Evolutionary conservation across 2,888 invertebrate genomes (phyloP), one percentile per base, ranked within the genome.

Genomic region (Camptogramma bilineatum): DNA sequence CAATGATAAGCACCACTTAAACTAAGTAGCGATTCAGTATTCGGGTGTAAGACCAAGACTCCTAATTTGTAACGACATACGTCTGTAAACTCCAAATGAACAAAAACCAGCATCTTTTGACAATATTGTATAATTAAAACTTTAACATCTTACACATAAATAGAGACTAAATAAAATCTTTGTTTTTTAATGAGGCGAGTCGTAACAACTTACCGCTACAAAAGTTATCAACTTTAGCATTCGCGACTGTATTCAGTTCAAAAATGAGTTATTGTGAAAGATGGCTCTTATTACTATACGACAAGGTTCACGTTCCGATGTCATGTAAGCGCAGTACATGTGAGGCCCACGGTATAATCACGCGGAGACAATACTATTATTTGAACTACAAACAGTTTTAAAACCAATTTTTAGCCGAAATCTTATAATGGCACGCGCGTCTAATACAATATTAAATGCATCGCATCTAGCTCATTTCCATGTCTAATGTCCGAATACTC

Each of bases 81-180:
- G 53, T 60, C 52, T 57, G 52, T 42, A 13, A 46, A 44, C 53
- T 52, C 46, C 52, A 44, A 51, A 65, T 52, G 53, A 69, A 70
- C 64, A 66, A 66, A 65, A 72, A 73, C 66, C 67, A 70, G 50
- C 44, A 63, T 65, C 48, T 56, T 64, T 68, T 47, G 66, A 62
- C 66, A 68, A 59, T 59, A 60, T 47, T 55, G 66, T 66, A 62
- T n/a, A n/a, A n/a, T 67, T 69, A 54, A 65, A 65, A 71, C 57
- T 48, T 66, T 47, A 68, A 69, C 67, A 64, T 62, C 64, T 68
- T 69, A 68, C 47, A 62, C 46, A 64, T 62, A 69, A 55, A 47
- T 64, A 64, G 34, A 34, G 52, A 62, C 67, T 71, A 71, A 69
- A 66, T 68, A 69, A 63, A 66, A 63, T 68, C 62, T 66, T 71